Conservation (phyloP, 2,888 invertebrate genomes). For the Drosophila sordidula region DNA sequence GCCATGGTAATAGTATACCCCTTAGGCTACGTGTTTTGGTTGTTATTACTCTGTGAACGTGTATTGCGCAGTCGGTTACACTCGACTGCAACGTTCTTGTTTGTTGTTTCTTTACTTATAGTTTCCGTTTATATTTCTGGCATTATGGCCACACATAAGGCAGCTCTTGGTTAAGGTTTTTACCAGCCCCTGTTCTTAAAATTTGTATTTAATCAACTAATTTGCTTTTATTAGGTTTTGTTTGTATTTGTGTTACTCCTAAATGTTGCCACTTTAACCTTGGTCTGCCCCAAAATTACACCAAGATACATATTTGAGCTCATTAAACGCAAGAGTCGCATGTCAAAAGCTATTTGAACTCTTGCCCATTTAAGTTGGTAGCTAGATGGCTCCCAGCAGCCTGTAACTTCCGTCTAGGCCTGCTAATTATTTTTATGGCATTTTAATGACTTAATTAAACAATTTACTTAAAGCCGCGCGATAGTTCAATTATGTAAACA, state of each 20-base stretch:
- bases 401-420: conserved; percentile 45
- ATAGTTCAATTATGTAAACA: conserved; percentile 76
- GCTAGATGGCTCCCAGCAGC: conserved; percentile 16
- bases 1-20: conserved; percentile 55
- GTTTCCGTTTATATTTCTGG: conserved; percentile 21
- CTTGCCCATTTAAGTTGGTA: conserved; percentile 26
- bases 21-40: too few relatives aligned
- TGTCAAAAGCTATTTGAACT: conserved; percentile 71
- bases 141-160: conserved; percentile 43
- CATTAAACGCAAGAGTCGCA: conserved; percentile 56
- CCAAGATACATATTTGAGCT: conserved; percentile 38
- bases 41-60: too few relatives aligned
- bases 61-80: too few relatives aligned
- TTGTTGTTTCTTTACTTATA: conserved; percentile 11
- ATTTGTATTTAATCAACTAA: conserved; percentile 7
- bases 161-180: conserved; percentile 2
- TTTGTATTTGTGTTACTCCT: conserved; percentile 28
- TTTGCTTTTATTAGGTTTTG: background rate
- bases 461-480: conserved; percentile 65
- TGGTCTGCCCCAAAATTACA: conserved; percentile 19
- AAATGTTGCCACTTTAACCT: conserved; percentile 36
- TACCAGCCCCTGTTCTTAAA: conserved; percentile 6
- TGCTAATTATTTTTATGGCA: conserved; percentile 74
- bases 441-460: conserved; percentile 80
- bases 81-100: too few relatives aligned